Percentiles rank a stretch among this genome's conserved stretches.
phyloP scores from a whole-genome alignment of 2,888 invertebrate species.

The Meghimatium bilineatum region DNA sequence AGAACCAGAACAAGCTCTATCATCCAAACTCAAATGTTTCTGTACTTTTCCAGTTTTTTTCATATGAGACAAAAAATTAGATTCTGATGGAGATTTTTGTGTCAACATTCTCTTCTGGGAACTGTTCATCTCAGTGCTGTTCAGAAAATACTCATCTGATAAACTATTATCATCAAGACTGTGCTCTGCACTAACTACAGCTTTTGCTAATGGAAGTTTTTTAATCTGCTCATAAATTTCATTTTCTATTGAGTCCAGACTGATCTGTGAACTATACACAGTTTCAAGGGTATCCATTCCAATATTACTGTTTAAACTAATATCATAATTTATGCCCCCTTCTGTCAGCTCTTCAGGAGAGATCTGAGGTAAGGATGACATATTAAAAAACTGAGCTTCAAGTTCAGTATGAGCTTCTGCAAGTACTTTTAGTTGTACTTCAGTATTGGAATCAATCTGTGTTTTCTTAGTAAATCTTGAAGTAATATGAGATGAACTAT shows the following conservation, averaged over 20 bases:
- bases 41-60: not conserved
- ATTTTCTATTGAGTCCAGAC: not conserved
- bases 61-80: slow-evolving; percentile 30
- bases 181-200: not conserved
- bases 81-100: slow-evolving; percentile 47
- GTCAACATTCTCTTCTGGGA: slow-evolving; percentile 37
- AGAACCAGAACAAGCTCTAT: slow-evolving; percentile 3
- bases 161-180: slow-evolving; percentile 18
- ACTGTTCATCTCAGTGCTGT: not conserved
- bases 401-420: not conserved
- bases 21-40: not conserved
- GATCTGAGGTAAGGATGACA: not conserved
- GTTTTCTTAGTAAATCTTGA: not conserved
- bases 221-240: slow-evolving; percentile 22
- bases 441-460: not conserved
- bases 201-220: slow-evolving; percentile 1
- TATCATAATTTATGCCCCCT: not conserved
- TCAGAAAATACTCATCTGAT: slow-evolving; percentile 19
- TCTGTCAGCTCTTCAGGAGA: not conserved
- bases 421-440: not conserved
- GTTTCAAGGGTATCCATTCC: not conserved
- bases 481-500: not conserved
- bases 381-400: not conserved
- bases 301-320: not conserved
- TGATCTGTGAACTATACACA: not conserved